Conservation (phyloP, 2,113 vertebrate species). For the Aldabrachelys gigantea region DNA sequence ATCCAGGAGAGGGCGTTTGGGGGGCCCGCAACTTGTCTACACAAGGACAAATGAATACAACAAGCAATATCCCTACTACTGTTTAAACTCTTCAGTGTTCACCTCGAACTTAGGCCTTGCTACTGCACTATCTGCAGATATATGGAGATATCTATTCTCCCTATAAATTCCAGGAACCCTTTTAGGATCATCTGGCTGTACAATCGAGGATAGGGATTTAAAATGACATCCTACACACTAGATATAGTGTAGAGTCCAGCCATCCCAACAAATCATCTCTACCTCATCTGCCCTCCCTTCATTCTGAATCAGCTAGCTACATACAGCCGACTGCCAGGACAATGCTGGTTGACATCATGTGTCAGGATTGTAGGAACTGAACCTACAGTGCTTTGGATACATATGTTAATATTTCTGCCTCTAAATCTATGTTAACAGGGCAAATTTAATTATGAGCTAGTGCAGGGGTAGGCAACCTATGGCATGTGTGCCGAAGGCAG, state of each 20-base stretch:
- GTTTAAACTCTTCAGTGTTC: too few species aligned
- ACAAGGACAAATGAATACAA: neutral
- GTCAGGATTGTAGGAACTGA: neutral
- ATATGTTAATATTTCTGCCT: neutral
- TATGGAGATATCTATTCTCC: neutral
- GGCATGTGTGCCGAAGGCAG: too few species aligned
- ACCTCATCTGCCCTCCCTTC: neutral
- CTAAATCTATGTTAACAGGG: neutral
- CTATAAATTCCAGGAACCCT: neutral
- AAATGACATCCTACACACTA: neutral
- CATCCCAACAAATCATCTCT: neutral
- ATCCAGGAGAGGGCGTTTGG: neutral
- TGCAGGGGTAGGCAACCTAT: neutral
- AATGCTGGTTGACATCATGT: neutral
- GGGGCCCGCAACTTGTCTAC: neutral
- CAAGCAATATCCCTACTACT: neutral
- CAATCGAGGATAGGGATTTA: neutral
- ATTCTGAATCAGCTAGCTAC: conserved; percentile 15
- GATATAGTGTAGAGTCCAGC: neutral
- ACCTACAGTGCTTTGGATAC: neutral
- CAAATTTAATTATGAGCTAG: neutral
- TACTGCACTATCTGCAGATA: neutral
- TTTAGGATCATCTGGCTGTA: neutral
- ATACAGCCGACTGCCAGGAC: neutral
- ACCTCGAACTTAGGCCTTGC: neutral